phyloP scores from a whole-genome alignment of 2,888 invertebrate genomes.

The Pachycephus smyrnensis region DNA sequence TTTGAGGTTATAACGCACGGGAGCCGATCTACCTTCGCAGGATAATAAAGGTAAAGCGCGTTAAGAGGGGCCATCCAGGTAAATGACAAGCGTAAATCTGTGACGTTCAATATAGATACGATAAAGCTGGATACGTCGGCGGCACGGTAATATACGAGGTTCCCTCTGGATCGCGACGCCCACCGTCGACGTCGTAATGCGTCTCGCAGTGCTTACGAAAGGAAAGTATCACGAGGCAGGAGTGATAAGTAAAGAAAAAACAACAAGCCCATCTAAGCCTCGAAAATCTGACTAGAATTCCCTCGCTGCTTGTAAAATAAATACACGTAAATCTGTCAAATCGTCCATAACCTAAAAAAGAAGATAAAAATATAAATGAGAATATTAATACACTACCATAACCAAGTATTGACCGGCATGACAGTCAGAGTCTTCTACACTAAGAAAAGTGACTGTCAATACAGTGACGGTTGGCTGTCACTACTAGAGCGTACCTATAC shows the following conservation, averaged over 20 bases:
- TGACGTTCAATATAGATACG: neutral
- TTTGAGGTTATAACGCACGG: neutral
- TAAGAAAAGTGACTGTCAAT: too few species aligned
- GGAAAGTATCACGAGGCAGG: too few species aligned
- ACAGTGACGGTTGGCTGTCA: too few species aligned
- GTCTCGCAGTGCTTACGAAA: neutral
- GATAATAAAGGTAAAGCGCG: neutral
- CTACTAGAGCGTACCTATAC: too few species aligned
- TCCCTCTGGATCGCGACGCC: neutral
- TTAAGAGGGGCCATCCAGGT: neutral
- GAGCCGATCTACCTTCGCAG: neutral
- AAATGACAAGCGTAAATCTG: neutral
- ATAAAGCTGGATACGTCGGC: neutral
- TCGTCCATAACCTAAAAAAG: neutral
- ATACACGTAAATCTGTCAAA: neutral
- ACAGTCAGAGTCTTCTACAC: too few species aligned
- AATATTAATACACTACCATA: neutral
- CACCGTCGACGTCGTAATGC: neutral
- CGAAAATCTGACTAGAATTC: neutral
- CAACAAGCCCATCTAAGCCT: neutral
- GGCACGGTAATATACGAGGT: neutral
- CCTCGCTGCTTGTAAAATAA: neutral
- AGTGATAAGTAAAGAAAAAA: neutral
- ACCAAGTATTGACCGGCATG: too few species aligned
- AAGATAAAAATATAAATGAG: neutral